Base-by-base conservation (phyloP, 2,113 vertebrate genomes). In the Engraulis encrasicolus region DNA sequence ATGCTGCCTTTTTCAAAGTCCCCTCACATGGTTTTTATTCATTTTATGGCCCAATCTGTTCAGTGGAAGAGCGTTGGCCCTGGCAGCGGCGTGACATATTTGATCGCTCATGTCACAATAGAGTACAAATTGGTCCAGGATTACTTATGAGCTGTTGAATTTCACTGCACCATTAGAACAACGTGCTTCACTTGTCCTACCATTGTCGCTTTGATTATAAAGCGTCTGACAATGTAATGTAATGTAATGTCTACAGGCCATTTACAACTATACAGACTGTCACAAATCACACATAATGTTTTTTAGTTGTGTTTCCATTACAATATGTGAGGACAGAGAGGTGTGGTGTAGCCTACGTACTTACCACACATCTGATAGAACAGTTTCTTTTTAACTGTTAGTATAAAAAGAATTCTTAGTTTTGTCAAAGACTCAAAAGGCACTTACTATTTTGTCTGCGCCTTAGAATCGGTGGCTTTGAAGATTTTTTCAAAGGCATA, bases 71-170 rank as follows among this genome's bases (percentile, higher is more conserved):
- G 15, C 58, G 36, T 61, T 79, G 81, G 80, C 50, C 77, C 50
- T 45, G 23, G 36, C 80, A 50, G 20, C 50, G 58, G 27, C n/a
- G 83, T 23, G 17, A n/a, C 23, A 4, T 18, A 58, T 78, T 71
- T 78, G 83, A 78, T 79, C 61, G 52, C 82, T 52, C 17, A 19
- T 81, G 79, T 61, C 78, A 78, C 40, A 14, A 6, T 77, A 61
- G 78, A 15, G 40, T 40, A 78, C 45, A 48, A 27, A 27, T 66
- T 66, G 58, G n/a, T 66, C 7, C 58, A 7, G 27, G 6, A n/a
- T 80, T 89, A 84, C 81, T 34, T 31, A 80, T 38, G 77, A 61
- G 66, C 20, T 90, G 85, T 86, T 89, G 85, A 89, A 90, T 88
- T 58, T 85, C 81, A 84, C 52, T n/a, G 52, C 61, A 50, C 48